A percentile compares a stretch with the other conserved stretches of the same genome.
phyloP scores from a whole-genome alignment of 2,113 vertebrate species.

The Panthera leo region DNA sequence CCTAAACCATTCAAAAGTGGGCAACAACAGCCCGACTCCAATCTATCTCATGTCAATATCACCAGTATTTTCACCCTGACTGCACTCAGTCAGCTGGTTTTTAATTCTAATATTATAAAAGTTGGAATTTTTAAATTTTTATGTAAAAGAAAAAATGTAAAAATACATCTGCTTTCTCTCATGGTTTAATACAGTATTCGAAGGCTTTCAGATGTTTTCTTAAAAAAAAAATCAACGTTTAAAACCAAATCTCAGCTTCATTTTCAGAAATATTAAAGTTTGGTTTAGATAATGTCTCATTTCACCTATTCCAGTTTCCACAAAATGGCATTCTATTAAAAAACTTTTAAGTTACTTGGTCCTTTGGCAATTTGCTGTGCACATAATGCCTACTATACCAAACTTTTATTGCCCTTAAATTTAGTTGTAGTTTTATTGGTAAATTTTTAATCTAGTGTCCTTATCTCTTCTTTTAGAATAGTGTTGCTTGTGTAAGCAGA shows the following conservation, averaged over 20 bases:
- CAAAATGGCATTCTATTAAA: conserved; percentile 81
- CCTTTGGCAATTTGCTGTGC: conserved; percentile 90
- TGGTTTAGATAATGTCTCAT: conserved; percentile 83
- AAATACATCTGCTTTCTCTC: conserved; percentile 83
- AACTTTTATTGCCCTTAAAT: conserved; percentile 89
- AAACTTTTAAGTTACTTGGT: conserved; percentile 88
- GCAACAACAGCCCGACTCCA: conserved; percentile 71
- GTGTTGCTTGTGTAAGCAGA: conserved; percentile 79
- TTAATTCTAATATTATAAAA: conserved; percentile 85
- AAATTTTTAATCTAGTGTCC: conserved; percentile 82
- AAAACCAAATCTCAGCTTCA: conserved; percentile 84
- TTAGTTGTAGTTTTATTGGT: conserved; percentile 82
- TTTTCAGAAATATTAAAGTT: conserved; percentile 84
- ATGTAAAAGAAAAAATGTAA: conserved; percentile 83
- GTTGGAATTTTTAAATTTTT: conserved; percentile 82
- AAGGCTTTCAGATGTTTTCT: conserved; percentile 84
- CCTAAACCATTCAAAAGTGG: conserved; percentile 71
- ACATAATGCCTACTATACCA: conserved; percentile 87
- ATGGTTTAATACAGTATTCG: conserved; percentile 81
- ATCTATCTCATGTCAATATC: conserved; percentile 76
- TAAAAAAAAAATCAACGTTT: conserved; percentile 78
- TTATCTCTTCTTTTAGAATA: conserved; percentile 77
- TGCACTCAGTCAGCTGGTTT: conserved; percentile 85
- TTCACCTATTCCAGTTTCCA: conserved; percentile 85
- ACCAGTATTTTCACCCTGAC: conserved; percentile 83